phyloP scores from a whole-genome alignment of 2,113 vertebrate genomes.

The Sinocyclocheilus anophthalmus region DNA sequence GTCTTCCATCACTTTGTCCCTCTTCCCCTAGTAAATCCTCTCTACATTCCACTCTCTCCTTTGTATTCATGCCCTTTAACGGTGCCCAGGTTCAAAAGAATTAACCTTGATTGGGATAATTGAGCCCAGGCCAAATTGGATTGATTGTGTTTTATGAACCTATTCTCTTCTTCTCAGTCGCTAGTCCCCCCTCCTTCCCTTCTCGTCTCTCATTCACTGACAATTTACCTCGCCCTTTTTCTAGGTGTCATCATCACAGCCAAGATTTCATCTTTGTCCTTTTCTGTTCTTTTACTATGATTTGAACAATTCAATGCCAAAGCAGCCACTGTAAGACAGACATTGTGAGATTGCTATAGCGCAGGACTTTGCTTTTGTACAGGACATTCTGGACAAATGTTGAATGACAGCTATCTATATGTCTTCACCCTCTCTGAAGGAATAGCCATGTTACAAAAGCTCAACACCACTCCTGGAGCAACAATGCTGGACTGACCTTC shows the following conservation, averaged over 20 bases:
- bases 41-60: conserved; percentile 42
- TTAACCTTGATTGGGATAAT: conserved; percentile 66
- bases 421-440: conserved; percentile 17
- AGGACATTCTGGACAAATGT: conserved; percentile 29
- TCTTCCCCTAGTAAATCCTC: conserved; percentile 43
- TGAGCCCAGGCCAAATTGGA: conserved; percentile 60
- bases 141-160: conserved; percentile 80
- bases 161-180: conserved; percentile 65
- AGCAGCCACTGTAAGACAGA: conserved; percentile 37
- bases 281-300: conserved; percentile 36
- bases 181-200: conserved; percentile 11
- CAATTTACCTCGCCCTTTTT: conserved; percentile 44
- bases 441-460: conserved; percentile 29
- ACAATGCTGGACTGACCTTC: conserved; percentile 39
- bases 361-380: conserved; percentile 3
- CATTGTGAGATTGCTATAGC: conserved; percentile 36
- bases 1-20: conserved; percentile 50
- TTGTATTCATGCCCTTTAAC: conserved; percentile 58
- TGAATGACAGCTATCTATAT: conserved; percentile 41
- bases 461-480: conserved; percentile 20
- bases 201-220: conserved; percentile 43
- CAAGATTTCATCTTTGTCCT: conserved; percentile 41
- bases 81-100: conserved; percentile 57
- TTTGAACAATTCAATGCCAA: conserved; percentile 43
- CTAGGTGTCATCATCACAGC: conserved; percentile 42